phyloP scores from a whole-genome alignment of 2,888 invertebrate genomes.

The Galeopsomyia nigrocyanea region DNA sequence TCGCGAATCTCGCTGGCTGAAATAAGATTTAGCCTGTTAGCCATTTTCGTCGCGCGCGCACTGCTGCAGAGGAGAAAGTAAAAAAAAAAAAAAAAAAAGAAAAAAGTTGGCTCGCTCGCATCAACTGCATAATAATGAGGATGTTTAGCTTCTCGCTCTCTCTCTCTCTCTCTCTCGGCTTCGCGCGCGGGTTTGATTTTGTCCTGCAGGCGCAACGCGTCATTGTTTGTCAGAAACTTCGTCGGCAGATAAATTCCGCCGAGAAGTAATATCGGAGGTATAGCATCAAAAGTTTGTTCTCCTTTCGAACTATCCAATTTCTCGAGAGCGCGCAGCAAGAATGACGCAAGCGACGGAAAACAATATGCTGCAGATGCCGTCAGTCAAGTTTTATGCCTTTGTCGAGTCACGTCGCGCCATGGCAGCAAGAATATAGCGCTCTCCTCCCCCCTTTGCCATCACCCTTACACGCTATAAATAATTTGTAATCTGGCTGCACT shows the following conservation, averaged over 20 bases:
- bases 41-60: slow-evolving; percentile 24
- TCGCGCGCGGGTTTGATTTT: too few relatives aligned
- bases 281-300: slow-evolving; percentile 45
- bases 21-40: slow-evolving; percentile 34
- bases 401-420: slow-evolving; percentile 25
- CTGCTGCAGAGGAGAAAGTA: not conserved
- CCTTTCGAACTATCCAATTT: slow-evolving; percentile 42
- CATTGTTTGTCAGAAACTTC: not conserved
- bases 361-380: slow-evolving; percentile 45
- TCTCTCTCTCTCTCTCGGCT: too few relatives aligned
- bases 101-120: not conserved
- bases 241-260: slow-evolving; percentile 45
- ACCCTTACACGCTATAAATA: too few relatives aligned
- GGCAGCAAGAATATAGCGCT: not conserved
- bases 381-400: slow-evolving; percentile 44
- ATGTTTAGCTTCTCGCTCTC: slow-evolving; percentile 21
- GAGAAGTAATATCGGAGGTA: slow-evolving; percentile 48
- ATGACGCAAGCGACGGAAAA: slow-evolving; percentile 42
- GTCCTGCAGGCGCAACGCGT: not conserved
- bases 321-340: slow-evolving; percentile 25
- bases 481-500: too few relatives aligned
- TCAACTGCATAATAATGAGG: slow-evolving; percentile 38
- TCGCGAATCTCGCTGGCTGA: slow-evolving; percentile 13
- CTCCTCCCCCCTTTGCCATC: not conserved
- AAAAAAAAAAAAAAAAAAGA: not conserved